phyloP scores from a whole-genome alignment of 2,113 vertebrate genomes.

The Dicaeum eximium region DNA sequence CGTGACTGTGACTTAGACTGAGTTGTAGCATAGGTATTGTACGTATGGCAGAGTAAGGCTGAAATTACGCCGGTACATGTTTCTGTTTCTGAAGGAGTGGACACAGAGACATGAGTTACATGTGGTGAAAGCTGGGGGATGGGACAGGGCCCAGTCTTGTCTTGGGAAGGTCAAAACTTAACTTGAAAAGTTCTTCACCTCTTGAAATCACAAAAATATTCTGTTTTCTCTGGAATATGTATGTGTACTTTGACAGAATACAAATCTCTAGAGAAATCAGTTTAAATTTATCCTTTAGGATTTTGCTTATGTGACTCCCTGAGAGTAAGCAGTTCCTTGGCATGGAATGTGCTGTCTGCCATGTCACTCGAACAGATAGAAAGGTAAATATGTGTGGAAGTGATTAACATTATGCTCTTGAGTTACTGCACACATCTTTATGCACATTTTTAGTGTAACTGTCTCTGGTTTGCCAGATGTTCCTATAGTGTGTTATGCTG shows the following conservation, averaged over 20 bases:
- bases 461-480: neutral
- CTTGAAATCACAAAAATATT: neutral
- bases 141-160: neutral
- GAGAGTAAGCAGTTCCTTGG: neutral
- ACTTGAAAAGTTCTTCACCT: neutral
- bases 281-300: too few relatives aligned
- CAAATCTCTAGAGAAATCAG: too few relatives aligned
- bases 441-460: neutral
- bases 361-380: neutral
- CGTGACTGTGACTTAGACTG: neutral
- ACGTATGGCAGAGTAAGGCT: neutral
- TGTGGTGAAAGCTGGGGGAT: neutral
- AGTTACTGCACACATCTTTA: neutral
- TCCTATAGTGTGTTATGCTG: neutral
- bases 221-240: neutral
- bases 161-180: neutral
- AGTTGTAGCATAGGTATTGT: neutral
- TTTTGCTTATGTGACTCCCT: neutral
- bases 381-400: neutral
- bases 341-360: neutral
- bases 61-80: neutral
- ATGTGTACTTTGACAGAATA: neutral
- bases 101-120: fast-evolving
- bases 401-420: neutral
- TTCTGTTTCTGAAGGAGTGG: neutral